Percentiles rank a stretch among this genome's conserved stretches.
These are phyloP conservation scores for Centropus unirufus DNA, from an alignment of 2,113 vertebrate species.

Conservation along the genomic window DNA sequence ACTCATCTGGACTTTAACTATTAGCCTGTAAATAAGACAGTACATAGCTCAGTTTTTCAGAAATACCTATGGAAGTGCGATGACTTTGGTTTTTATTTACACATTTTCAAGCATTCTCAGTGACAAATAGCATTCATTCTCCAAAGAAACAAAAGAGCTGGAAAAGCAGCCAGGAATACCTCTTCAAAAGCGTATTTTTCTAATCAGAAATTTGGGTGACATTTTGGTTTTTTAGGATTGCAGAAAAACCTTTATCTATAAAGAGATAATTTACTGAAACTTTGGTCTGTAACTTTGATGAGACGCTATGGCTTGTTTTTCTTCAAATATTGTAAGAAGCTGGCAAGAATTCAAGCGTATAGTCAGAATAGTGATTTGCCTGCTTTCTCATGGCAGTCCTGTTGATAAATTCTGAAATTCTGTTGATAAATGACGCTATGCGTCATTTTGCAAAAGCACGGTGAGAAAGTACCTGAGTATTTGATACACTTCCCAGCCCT, in stretches of 20 bases:
- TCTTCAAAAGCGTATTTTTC: background rate
- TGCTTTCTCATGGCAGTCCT: background rate
- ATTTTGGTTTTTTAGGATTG: background rate
- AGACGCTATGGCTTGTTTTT: background rate
- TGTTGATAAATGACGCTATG: background rate
- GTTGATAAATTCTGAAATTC: background rate
- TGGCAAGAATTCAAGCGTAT: background rate
- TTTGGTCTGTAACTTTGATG: background rate
- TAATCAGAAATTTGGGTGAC: background rate
- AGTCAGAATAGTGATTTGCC: background rate
- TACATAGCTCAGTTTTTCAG: constrained; percentile 29
- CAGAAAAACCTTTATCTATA: background rate
- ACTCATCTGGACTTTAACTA: constrained; percentile 34
- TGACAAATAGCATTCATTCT: background rate
- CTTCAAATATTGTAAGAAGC: background rate
- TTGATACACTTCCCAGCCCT: background rate
- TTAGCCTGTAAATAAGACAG: constrained; percentile 46
- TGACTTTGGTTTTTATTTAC: background rate
- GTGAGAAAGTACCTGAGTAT: background rate
- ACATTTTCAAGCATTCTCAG: background rate
- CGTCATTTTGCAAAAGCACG: background rate
- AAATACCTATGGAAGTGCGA: constrained; percentile 40
- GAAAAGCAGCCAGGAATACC: background rate
- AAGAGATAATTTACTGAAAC: background rate
- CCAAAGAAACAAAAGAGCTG: background rate